phyloP scores from a whole-genome alignment of 2,888 invertebrate genomes.

The Brenthis hecate region DNA sequence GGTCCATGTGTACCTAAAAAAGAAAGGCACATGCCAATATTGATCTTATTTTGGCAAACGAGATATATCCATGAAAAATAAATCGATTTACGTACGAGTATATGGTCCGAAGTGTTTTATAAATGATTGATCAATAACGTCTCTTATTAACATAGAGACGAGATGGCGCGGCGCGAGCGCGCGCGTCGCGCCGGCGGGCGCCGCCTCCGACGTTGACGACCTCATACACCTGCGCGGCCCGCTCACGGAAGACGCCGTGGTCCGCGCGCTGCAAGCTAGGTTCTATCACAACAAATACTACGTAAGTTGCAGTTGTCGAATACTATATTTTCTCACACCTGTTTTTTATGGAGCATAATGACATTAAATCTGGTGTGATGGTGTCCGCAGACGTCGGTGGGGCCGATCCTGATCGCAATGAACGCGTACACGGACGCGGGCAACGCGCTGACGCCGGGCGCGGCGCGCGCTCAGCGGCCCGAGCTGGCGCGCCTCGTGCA shows the following conservation, averaged over 20 bases:
- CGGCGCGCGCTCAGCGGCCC: slow-evolving; percentile 88
- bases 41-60: no score
- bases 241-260: slow-evolving; percentile 96
- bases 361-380: background rate
- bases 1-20: no score
- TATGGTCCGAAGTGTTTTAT: background rate
- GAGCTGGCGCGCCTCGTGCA: slow-evolving; percentile 94
- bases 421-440: slow-evolving; percentile 94
- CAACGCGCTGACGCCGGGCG: slow-evolving; percentile 93
- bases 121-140: slow-evolving; percentile 7
- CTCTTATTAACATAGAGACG: slow-evolving; percentile 48
- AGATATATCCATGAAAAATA: no score
- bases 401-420: slow-evolving; percentile 93
- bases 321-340: background rate
- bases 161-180: slow-evolving; percentile 54
- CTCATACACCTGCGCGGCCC: slow-evolving; percentile 96
- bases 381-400: slow-evolving; percentile 92
- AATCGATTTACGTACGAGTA: no score
- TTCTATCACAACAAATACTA: slow-evolving; percentile 93
- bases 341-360: background rate
- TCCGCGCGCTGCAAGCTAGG: slow-evolving; percentile 94
- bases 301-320: slow-evolving; percentile 83
- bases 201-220: slow-evolving; percentile 87
- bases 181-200: slow-evolving; percentile 40
- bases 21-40: no score